Evolutionary conservation across 2,113 vertebrate species (phyloP), one percentile per base, ranked within the genome.

Genomic region (Dipodomys stephensi): DNA sequence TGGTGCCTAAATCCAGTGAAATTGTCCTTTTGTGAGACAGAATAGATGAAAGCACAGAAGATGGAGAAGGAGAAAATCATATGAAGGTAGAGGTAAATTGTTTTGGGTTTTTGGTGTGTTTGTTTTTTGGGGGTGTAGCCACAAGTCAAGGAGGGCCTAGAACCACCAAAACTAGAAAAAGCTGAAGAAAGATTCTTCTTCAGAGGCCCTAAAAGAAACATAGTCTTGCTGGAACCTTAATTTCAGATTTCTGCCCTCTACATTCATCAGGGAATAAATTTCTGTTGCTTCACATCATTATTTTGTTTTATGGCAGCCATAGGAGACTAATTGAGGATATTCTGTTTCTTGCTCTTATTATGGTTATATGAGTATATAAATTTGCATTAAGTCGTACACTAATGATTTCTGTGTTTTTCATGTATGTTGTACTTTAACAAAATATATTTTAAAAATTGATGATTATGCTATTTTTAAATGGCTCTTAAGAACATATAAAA

Each of bases 401-500:
- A 81, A 80, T 44, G 71, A 76, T 46, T 10, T 93, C 6, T 4
- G 94, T 53, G 65, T 92, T 96, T 80, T 32, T 92, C 8, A 11
- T 81, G 62, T 30, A 72, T 73, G n/a, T 39, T 89, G 74, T 60
- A 67, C 35, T 83, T 64, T 20, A 90, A 80, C 71, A 15, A 92
- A 73, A 57, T 74, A 8, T 19, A 16, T 79, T 90, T 27, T 80
- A 64, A 28, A 78, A 62, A 49, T 30, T 4, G 23, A 39, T 60
- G n/a, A 84, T 73, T 93, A 23, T 71, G 32, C 93, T 98, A 99
- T 99, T 99, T 98, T 98, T 98, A 98, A 98, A 98, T 98, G 99
- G 98, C 98, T 98, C 98, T 98, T 98, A 98, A 98, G 91, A 98
- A 98, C 97, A 98, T 98, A 98, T 98, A 98, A 98, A 98, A 98